A percentile compares a stretch with the other conserved stretches of the same genome.
Evolutionary conservation across 30 jellyfish, hydroid and myxozoan genomes (phyloP).

Genomic region (Phacellophora camtschatica): DNA sequence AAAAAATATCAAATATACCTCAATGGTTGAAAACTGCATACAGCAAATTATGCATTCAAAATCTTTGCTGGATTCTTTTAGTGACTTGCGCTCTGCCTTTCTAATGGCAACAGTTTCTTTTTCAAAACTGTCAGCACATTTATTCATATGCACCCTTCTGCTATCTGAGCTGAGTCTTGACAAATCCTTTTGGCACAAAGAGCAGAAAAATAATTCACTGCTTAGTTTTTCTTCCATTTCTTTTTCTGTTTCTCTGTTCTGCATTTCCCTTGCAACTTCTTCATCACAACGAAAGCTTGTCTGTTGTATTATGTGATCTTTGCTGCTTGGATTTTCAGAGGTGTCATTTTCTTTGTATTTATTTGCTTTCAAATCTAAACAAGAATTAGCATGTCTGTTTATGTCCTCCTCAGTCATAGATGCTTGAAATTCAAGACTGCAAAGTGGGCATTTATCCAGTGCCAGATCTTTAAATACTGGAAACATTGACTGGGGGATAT

Average conservation of each 20-base stretch:
- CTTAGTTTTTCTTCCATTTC: slow-evolving; percentile 23
- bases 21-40: slow-evolving; percentile 7
- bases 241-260: slow-evolving; percentile 36
- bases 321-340: not conserved
- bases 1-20: not conserved
- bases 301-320: too few species aligned
- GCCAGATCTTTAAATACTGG: not conserved
- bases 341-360: not conserved
- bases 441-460: slow-evolving; percentile 13
- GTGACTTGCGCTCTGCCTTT: slow-evolving; percentile 30
- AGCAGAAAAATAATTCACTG: slow-evolving; percentile 19
- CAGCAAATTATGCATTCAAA: slow-evolving; percentile 62
- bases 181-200: slow-evolving; percentile 49
- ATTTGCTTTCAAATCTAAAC: slow-evolving; percentile 5
- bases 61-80: slow-evolving; percentile 3
- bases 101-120: not conserved
- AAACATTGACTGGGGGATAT: not conserved
- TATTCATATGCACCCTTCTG: slow-evolving; percentile 46
- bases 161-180: slow-evolving; percentile 17
- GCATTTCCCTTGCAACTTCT: slow-evolving; percentile 36
- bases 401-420: not conserved
- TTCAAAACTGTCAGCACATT: slow-evolving; percentile 54
- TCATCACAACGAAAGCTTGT: too few species aligned
- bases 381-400: slow-evolving; percentile 33
- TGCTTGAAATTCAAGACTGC: not conserved